Base-by-base conservation (phyloP, 2,888 invertebrate species). In the Melanchra persicariae region DNA sequence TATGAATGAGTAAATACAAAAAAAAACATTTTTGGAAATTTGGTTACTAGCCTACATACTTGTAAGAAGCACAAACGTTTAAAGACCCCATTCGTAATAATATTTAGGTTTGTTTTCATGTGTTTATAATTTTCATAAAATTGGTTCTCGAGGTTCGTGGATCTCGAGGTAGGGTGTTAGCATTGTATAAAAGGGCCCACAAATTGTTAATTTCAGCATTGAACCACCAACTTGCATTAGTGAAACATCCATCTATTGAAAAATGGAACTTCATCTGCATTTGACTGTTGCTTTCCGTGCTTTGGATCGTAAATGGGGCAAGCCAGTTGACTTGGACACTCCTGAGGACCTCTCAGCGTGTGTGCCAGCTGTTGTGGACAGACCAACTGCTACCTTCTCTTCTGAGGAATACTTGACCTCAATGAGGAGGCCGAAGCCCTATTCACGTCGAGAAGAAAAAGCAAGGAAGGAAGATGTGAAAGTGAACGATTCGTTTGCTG, bases 191-290 rank as follows among this genome's bases (percentile, higher is more conserved):
- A 79, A 72, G 37, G 51, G 12, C 10, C 22, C 2, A 17, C 37
- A n/a, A 17, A 24, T 57, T n/a, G 37, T 30, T 66, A 51, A 72
- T 67, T 64, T 30, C 19, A 49, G 22, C 79, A 84, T 73, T 68
- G 34, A 52, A 52, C 49, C 12, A 17, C 4, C 19, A 60, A 19
- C 19, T 52, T 30, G 52, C 43, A 37, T 40, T 47, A 10, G 55
- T 26, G 66, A 24, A 54, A 66, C 60, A 73, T 60, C 58, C 40
- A 15, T 3, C 37, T 30, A 6, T 30, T 30, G 4, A 5, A 86
- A 71, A 74, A 93, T 93, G 93, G 92, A 93, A 60, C 81, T 92
- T 1, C 93, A 94, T 82, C 81, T 92, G n/a, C 92, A 93, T 82
- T 84, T 93, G 49, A 87, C 91, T 2, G 89, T 87, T 22, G 91